phyloP scores from a whole-genome alignment of 2,113 vertebrate species.

The Crypturellus undulatus region DNA sequence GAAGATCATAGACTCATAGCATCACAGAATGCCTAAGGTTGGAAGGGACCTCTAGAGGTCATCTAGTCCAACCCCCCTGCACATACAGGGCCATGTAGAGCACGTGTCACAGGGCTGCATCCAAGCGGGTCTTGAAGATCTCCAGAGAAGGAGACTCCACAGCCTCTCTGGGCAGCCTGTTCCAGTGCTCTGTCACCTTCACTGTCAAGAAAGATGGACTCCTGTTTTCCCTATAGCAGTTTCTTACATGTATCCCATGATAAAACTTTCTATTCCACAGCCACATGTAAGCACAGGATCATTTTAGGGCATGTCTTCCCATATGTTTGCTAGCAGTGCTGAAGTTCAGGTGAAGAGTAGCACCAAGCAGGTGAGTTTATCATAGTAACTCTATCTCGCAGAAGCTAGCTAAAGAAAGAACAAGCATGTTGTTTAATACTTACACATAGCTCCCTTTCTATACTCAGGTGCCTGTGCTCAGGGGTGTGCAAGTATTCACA shows the following conservation, averaged over 20 bases:
- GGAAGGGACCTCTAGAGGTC: too few relatives aligned
- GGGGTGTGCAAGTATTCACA: not conserved
- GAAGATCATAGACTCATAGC: not conserved
- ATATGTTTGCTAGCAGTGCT: not conserved
- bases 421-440: fast-evolving
- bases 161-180: too few relatives aligned
- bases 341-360: not conserved
- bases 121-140: too few relatives aligned
- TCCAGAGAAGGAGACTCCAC: too few relatives aligned
- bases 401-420: not conserved
- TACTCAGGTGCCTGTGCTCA: not conserved
- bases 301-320: not conserved
- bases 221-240: not conserved
- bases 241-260: not conserved
- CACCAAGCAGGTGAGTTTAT: not conserved
- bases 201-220: not conserved
- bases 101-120: too few relatives aligned
- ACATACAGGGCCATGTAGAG: too few relatives aligned
- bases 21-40: too few relatives aligned
- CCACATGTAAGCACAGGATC: not conserved
- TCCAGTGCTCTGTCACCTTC: too few relatives aligned
- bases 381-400: not conserved
- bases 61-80: too few relatives aligned
- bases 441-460: not conserved
- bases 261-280: not conserved